Conservation (phyloP, 2,888 invertebrate genomes). For the Agrochola lota region DNA sequence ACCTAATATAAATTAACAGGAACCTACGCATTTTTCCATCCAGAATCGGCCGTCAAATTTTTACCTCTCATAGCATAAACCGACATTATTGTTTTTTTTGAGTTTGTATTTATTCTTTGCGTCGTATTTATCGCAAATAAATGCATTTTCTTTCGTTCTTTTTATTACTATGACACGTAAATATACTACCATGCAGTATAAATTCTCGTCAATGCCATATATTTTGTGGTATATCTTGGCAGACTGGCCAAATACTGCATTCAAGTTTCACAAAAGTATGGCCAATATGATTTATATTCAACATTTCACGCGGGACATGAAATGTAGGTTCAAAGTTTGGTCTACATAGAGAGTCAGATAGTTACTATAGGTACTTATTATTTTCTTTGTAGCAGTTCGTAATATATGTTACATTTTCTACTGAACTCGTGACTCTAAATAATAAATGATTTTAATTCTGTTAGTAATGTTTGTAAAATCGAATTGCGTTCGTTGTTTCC, state of each 20-base stretch:
- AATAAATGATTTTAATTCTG: too few species aligned
- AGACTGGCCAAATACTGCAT: constrained; percentile 38
- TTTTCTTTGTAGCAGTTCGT: neutral
- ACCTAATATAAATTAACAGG: neutral
- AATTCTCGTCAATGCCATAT: constrained; percentile 18
- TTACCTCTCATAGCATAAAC: neutral
- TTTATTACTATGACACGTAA: neutral
- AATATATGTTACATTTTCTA: neutral
- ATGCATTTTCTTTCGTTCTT: neutral
- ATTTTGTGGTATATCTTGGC: constrained; percentile 34
- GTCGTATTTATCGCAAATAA: neutral
- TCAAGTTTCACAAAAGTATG: constrained; percentile 34
- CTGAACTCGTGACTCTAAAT: neutral
- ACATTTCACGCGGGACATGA: neutral
- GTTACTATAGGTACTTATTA: neutral
- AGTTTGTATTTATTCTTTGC: neutral
- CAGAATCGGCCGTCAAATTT: neutral
- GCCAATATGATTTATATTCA: constrained; percentile 39
- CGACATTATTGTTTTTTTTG: neutral
- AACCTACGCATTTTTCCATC: neutral
- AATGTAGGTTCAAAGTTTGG: neutral
- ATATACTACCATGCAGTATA: constrained; percentile 1
- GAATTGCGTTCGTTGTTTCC: too few species aligned
- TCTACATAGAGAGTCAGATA: neutral
- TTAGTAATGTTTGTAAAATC: too few species aligned